Evolutionary conservation across 1,140 invertebrate species (phyloP).

Genomic region (Dermatophagoides farinae): DNA sequence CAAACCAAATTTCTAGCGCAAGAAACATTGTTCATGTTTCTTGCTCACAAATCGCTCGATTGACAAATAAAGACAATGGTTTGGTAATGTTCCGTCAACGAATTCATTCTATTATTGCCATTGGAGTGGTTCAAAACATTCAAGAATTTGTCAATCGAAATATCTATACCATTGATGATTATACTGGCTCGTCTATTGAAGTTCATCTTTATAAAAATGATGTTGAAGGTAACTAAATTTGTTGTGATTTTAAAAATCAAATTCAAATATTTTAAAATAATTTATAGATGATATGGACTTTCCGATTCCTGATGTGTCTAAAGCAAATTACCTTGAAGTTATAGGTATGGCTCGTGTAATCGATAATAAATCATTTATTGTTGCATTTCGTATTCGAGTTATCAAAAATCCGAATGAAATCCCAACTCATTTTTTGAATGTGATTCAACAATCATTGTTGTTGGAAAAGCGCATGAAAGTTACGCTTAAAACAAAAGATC

Average conservation of each 20-base stretch:
- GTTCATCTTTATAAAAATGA: constrained; percentile 8
- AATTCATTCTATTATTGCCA: not conserved
- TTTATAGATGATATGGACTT: not conserved
- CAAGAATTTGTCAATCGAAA: constrained; percentile 9
- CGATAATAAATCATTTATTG: constrained; percentile 25
- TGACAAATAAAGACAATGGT: constrained; percentile 10
- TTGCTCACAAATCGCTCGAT: constrained; percentile 7
- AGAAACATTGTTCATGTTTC: not conserved
- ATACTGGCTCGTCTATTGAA: constrained; percentile 5
- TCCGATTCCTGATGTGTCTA: constrained; percentile 7
- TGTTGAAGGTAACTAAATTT: not conserved
- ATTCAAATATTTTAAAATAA: not conserved
- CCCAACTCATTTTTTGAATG: constrained; percentile 27
- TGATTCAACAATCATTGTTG: constrained; percentile 5
- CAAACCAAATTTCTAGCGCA: too few species aligned
- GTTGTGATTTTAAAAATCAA: not conserved
- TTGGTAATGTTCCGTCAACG: constrained; percentile 11
- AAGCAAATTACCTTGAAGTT: constrained; percentile 28
- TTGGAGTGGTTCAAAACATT: constrained; percentile 3
- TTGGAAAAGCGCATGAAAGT: constrained; percentile 1
- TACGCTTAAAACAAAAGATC: not conserved
- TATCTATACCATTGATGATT: constrained; percentile 9
- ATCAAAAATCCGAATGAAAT: constrained; percentile 29
- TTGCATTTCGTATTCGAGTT: constrained; percentile 25
- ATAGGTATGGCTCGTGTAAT: constrained; percentile 26